Base-by-base conservation (phyloP, 2,888 invertebrate genomes). In the Drosophila niveifrons region DNA sequence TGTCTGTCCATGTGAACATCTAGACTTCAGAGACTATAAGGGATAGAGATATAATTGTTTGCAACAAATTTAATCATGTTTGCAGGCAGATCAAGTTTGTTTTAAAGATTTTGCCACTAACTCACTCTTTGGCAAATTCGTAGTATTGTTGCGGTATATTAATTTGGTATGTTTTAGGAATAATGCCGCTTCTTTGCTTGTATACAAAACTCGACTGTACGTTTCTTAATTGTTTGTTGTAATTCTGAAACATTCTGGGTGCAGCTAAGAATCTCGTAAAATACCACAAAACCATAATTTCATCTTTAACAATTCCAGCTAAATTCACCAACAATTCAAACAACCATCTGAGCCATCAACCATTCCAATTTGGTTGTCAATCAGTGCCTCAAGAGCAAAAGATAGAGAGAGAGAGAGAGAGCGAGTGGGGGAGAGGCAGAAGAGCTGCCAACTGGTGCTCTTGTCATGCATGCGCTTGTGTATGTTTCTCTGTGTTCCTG, bases 291-390 rank as follows among this genome's bases (percentile, higher is more conserved):
- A 44, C 7, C 36, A 39, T 63, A 56, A 55, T 52, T 57, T 29
- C 3, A 13, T 36, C 9, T 13, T 13, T 8, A 29, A 36, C 28
- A 18, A 48, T 53, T 34, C 51, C 15, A 1, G 11, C 13, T 18
- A n/a, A 13, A 56, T 31, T 23, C 18, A 46, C 17, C 56, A 61
- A 48, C 48, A 41, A 48, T 57, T 57, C 15, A 17, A 13, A 15
- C 34, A 67, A 39, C 31, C 29, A 43, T 28, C 28, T 51, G 39
- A 50, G 64, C 46, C 70, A 63, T 39, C 44, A 63, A 44, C 56
- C 34, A 47, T 78, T 75, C 51, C 69, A 78, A 73, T 75, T 69
- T 69, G 61, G 69, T 43, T 75, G 75, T 78, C 75, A 75, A 78
- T 75, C 75, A 78, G 64, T 69, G 79, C 61, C 69, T 51, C 69